Evolutionary conservation across 1,140 invertebrate species (phyloP), one percentile per base, ranked within the genome.

Genomic region (Leptonema lineaticorne): DNA sequence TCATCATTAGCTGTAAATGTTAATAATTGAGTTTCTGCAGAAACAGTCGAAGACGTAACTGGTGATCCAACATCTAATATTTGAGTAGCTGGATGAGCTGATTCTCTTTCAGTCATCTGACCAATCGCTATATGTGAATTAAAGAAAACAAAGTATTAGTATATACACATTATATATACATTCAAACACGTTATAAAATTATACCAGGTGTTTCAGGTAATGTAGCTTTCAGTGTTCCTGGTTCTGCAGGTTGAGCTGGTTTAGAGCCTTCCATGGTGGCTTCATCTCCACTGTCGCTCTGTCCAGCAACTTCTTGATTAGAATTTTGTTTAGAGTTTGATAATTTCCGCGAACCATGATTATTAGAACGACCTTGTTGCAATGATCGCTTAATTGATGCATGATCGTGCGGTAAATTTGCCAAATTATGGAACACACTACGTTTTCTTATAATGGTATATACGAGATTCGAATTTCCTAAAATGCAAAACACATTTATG

Each of bases 381-480:
- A 96, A 79, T 2, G 92, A 93, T 75, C 93, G 92, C 20, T 90
- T 88, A 75, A 98, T 98, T 58, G 92, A 90, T 9, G 86, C 85
- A 76, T 94, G 91, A 78, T 99, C 97, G 57, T 92, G 93, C 1
- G 96, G 95, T 63, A 99, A 82, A 84, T 98, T 99, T 11, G 96
- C 95, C 70, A 99, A 83, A 64, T 93, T 88, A 82, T 99, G 96
- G 81, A 99, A 99, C 56, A 99, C 95, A 78, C 96, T 92, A 24
- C 97, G 85, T 78, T 99, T 99, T 45, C 97, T 87, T 74, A 99
- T 99, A 69, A 99, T 99, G 4, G 96, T 99, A 81, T 99, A 99
- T 24, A 99, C 94, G 67, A 99, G 84, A 86, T 98, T 99, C 16
- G 95, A 95, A 79, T 99, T 99, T 0, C 92, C 91, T 93, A 74